Evolutionary conservation across 2,888 invertebrate genomes (phyloP).

Genomic region (Leptinotarsa rubiginosa): DNA sequence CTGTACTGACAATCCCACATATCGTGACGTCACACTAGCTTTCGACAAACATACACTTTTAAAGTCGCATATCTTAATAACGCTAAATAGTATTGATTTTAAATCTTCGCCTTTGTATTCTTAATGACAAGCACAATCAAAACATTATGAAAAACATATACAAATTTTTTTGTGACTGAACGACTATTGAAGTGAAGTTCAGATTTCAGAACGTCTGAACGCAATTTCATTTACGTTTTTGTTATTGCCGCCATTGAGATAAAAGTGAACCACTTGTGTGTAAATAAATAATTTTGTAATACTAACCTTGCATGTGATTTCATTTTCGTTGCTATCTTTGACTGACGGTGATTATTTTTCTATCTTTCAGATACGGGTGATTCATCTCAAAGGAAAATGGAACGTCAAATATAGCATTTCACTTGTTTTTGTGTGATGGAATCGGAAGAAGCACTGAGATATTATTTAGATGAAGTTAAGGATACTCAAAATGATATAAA

Average conservation of each 20-base stretch:
- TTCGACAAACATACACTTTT: no score
- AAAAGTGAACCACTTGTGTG: slow-evolving; percentile 23
- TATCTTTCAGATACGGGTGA: slow-evolving; percentile 37
- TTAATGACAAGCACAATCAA: no score
- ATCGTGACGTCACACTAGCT: no score
- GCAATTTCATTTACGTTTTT: neutral
- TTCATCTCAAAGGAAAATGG: slow-evolving; percentile 36
- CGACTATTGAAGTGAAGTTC: no score
- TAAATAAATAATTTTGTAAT: slow-evolving; percentile 28
- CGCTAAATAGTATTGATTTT: no score
- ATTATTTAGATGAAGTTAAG: slow-evolving; percentile 62
- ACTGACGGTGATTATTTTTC: slow-evolving; percentile 26
- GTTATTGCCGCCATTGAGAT: slow-evolving; percentile 11
- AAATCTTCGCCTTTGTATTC: no score
- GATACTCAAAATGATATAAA: slow-evolving; percentile 58
- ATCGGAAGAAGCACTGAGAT: slow-evolving; percentile 58
- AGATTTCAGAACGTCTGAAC: neutral
- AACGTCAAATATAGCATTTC: slow-evolving; percentile 38
- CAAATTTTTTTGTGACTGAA: no score
- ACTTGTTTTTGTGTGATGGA: slow-evolving; percentile 50
- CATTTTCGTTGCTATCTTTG: slow-evolving; percentile 16
- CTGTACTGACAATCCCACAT: no score
- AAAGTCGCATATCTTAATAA: no score
- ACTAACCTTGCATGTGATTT: slow-evolving; percentile 16
- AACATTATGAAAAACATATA: no score